phyloP scores from a whole-genome alignment of 2,797 vertebrate species.

The Mus spretus region DNA sequence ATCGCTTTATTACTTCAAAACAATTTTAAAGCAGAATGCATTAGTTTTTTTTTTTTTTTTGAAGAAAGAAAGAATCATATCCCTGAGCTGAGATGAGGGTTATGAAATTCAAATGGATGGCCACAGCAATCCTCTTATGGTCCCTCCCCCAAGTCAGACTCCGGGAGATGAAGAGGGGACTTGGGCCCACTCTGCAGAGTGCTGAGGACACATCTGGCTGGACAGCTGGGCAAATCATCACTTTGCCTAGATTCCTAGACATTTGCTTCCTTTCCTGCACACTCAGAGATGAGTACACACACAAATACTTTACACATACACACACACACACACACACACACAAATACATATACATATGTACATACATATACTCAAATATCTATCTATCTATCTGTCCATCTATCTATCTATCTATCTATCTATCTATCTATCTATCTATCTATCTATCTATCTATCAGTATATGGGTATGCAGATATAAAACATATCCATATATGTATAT shows the following conservation, averaged over 20 bases:
- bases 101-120: constrained; percentile 87
- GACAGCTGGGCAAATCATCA: not conserved
- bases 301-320: not conserved
- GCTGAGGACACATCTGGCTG: not conserved
- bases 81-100: constrained; percentile 84
- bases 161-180: not conserved
- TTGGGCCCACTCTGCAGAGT: not conserved
- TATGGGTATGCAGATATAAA: not conserved
- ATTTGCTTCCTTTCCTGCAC: not conserved
- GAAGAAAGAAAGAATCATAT: constrained; percentile 84
- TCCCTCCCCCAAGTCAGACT: not conserved
- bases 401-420: no score
- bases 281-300: not conserved
- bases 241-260: not conserved
- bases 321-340: not conserved
- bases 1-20: constrained; percentile 87
- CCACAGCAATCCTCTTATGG: constrained; percentile 80
- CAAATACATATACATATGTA: not conserved
- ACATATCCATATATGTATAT: no score
- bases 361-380: not conserved
- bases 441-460: not conserved
- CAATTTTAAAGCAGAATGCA: constrained; percentile 84
- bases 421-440: no score
- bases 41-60: constrained; percentile 84
- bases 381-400: no score